Base-by-base conservation (phyloP, 2,888 invertebrate genomes). In the Ctenicera cuprea region DNA sequence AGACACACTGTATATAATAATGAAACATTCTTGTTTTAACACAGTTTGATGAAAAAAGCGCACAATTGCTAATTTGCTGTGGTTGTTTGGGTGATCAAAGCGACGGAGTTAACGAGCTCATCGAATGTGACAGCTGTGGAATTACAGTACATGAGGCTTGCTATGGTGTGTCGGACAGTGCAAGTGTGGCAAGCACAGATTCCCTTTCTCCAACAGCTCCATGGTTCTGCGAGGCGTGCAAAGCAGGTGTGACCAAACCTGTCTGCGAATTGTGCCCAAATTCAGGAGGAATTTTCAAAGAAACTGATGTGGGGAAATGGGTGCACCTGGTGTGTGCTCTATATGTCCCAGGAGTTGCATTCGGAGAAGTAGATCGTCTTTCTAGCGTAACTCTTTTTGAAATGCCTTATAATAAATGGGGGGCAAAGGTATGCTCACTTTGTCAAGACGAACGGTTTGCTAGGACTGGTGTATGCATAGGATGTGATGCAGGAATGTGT, bases 171-270 rank as follows among this genome's bases (percentile, higher is more conserved):
- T 95, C 95, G 52, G 98, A 98, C 85, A 93, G 94, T 52, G 94
- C 94, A 45, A 97, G 96, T 87, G 92, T 96, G 76, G 95, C 96
- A 4, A 97, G 97, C 84, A 96, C 97, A 26, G 95, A 95, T 77
- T 98, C 98, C 12, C 94, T 97, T 0, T 96, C 97, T 67, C 97
- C 97, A 30, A 98, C 98, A 0, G 98, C 99, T 78, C 98, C 98
- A 0, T 99, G 99, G 99, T 99, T 99, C 87, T 99, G 99, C 89
- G 99, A 99, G 86, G 96, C 98, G 4, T 99, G 99, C 84, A 94
- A 95, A 81, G 97, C 97, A 18, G 97, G 96, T 0, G 93, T 95
- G 12, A 91, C 90, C 12, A 94, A 95, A 85, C 98, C 98, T 0
- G 92, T 91, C 41, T 99, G 99, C 86, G 98, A 99, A 88, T 89